phyloP scores from a whole-genome alignment of 2,888 invertebrate genomes.

The Phyllotreta striolata region DNA sequence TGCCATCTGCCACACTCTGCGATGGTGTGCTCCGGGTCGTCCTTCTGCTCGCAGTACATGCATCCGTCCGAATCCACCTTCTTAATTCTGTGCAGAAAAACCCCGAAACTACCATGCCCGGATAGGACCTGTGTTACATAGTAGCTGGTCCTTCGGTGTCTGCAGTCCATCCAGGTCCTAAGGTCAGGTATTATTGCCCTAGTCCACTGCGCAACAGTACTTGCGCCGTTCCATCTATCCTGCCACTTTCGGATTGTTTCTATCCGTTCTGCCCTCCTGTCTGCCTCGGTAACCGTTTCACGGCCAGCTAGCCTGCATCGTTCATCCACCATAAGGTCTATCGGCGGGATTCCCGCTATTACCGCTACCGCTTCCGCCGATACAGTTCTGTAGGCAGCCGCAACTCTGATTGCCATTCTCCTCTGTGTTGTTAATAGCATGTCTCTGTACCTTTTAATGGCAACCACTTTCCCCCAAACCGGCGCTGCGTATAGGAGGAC shows the following conservation, averaged over 20 bases:
- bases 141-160: not conserved
- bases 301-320: not conserved
- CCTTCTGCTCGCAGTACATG: not conserved
- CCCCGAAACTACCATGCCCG: not conserved
- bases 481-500: not conserved
- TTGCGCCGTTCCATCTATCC: not conserved
- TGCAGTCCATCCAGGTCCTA: not conserved
- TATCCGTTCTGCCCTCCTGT: not conserved
- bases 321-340: not conserved
- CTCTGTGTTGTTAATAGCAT: not conserved
- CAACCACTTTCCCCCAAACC: not conserved
- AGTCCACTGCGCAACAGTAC: not conserved
- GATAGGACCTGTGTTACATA: not conserved
- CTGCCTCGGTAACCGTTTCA: not conserved
- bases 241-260: not conserved
- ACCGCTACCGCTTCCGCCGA: too few relatives aligned
- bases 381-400: not conserved
- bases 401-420: not conserved
- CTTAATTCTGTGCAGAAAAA: not conserved
- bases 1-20: not conserved
- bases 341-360: not conserved
- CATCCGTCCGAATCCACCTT: not conserved
- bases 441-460: not conserved
- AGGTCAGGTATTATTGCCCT: not conserved
- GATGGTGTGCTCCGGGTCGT: slow-evolving; percentile 2